A percentile compares a stretch with the other conserved stretches of the same genome.
phyloP scores from a whole-genome alignment of 2,113 vertebrate genomes.

The Columbina picui region DNA sequence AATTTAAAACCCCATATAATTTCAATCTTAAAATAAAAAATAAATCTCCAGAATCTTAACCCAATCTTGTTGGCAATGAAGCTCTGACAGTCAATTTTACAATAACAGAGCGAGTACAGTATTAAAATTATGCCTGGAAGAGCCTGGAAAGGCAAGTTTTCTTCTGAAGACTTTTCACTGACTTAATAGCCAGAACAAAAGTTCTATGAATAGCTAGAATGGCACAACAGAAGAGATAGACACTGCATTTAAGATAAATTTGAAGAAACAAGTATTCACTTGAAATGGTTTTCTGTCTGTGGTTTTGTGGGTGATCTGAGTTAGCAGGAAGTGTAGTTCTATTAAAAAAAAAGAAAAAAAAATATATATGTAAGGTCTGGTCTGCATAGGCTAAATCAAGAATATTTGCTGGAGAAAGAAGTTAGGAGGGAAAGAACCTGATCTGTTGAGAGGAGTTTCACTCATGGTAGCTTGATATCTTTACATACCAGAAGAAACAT shows the following conservation, averaged over 20 bases:
- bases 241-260: neutral
- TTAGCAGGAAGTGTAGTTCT: neutral
- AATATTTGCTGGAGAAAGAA: neutral
- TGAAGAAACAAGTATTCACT: neutral
- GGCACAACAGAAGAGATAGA: neutral
- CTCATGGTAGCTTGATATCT: neutral
- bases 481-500: neutral
- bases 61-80: neutral
- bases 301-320: neutral
- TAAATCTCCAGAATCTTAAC: neutral
- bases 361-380: accelerated
- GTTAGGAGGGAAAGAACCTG: neutral
- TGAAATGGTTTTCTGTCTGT: neutral
- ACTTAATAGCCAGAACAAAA: neutral
- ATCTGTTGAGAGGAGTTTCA: neutral
- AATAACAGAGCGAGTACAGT: neutral
- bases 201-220: neutral
- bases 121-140: neutral
- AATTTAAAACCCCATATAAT: neutral
- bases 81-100: neutral
- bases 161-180: neutral
- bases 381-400: neutral
- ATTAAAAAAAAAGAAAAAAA: no score
- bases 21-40: neutral
- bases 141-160: neutral